Conservation (phyloP, 2,888 invertebrate genomes). For the Steinernema carpocapsae region DNA sequence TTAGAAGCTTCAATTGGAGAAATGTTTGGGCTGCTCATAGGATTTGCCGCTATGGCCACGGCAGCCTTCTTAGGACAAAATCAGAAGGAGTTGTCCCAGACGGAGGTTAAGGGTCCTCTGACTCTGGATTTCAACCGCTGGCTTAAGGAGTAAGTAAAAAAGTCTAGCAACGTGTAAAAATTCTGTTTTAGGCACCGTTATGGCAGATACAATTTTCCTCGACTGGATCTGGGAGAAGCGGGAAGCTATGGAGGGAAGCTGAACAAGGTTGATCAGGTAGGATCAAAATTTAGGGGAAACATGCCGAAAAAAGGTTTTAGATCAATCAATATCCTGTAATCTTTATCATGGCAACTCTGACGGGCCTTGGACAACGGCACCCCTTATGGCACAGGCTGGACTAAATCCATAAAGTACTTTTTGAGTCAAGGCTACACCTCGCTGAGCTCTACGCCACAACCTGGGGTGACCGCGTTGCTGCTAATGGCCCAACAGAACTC, state of each 20-base stretch:
- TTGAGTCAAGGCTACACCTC: slow-evolving; percentile 45
- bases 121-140: background rate
- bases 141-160: background rate
- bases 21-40: background rate
- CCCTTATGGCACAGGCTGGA: slow-evolving; percentile 54
- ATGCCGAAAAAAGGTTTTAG: background rate
- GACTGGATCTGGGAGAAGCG: slow-evolving; percentile 44
- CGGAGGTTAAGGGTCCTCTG: background rate
- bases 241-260: slow-evolving; percentile 52
- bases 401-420: slow-evolving; percentile 49
- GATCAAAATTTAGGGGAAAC: background rate
- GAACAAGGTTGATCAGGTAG: background rate
- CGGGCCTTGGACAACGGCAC: slow-evolving; percentile 51
- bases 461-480: slow-evolving; percentile 51
- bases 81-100: background rate
- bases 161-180: background rate
- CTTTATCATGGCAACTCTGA: slow-evolving; percentile 58
- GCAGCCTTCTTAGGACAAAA: background rate
- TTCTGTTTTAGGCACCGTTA: slow-evolving; percentile 43
- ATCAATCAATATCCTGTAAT: slow-evolving; percentile 38
- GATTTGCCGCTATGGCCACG: background rate
- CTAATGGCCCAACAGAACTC: slow-evolving; percentile 36
- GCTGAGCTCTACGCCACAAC: slow-evolving; percentile 59
- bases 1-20: background rate
- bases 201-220: slow-evolving; percentile 43